These are phyloP conservation scores for Cyprinodon tularosa DNA, from an alignment of 2,113 vertebrate species.

Conservation along the genomic window DNA sequence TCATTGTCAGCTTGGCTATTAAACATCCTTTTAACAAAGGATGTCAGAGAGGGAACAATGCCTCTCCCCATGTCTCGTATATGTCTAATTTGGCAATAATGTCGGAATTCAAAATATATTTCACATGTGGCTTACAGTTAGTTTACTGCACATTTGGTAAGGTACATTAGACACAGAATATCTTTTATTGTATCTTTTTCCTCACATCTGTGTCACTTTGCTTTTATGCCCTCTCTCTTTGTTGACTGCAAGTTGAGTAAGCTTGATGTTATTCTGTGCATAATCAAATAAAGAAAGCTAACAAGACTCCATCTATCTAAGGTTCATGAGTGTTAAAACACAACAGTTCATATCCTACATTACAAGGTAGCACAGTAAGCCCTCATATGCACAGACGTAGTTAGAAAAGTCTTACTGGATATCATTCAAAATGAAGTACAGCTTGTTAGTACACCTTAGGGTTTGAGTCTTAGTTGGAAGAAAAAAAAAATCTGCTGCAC, in stretches of 20 bases:
- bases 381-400: slow-evolving; percentile 2
- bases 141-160: slow-evolving; percentile 27
- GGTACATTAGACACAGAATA: slow-evolving; percentile 34
- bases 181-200: slow-evolving; percentile 7
- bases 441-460: slow-evolving; percentile 51
- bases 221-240: slow-evolving; percentile 17
- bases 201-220: background rate
- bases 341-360: slow-evolving; percentile 43
- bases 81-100: slow-evolving; percentile 21
- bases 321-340: slow-evolving; percentile 34
- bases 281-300: slow-evolving; percentile 24
- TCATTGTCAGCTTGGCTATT: slow-evolving; percentile 48
- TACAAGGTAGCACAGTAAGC: slow-evolving; percentile 37
- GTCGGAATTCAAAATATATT: slow-evolving; percentile 39
- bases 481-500: slow-evolving; percentile 48
- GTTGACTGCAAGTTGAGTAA: slow-evolving; percentile 30
- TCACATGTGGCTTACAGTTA: slow-evolving; percentile 28
- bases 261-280: slow-evolving; percentile 21
- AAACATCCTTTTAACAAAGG: slow-evolving; percentile 33
- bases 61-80: slow-evolving; percentile 10
- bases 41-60: slow-evolving; percentile 44
- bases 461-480: slow-evolving; percentile 23
- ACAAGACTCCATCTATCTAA: slow-evolving; percentile 19
- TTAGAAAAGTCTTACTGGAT: slow-evolving; percentile 25
- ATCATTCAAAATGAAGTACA: slow-evolving; percentile 33